phyloP scores from a whole-genome alignment of 2,888 invertebrate genomes.

The Chrysolina oricalcia region DNA sequence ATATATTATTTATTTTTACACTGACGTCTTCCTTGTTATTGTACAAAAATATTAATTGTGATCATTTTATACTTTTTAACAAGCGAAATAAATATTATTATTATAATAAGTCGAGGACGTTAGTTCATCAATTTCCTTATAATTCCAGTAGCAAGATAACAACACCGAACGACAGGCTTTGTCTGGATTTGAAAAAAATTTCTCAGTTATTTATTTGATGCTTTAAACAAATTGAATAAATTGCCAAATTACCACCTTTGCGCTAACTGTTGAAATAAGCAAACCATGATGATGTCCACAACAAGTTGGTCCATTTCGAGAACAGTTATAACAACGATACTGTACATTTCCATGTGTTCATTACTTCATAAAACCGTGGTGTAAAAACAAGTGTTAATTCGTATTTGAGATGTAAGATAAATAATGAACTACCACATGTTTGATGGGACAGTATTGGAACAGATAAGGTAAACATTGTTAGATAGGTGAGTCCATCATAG shows the following conservation, averaged over 20 bases:
- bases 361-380: not conserved
- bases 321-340: conserved; percentile 27
- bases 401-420: conserved; percentile 12
- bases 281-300: not conserved
- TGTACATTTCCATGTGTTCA: conserved; percentile 24
- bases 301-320: not conserved
- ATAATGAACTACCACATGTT: not conserved
- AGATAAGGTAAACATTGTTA: conserved; percentile 1
- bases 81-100: too few species aligned
- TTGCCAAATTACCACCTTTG: conserved; percentile 1
- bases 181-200: not conserved
- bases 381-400: conserved; percentile 18
- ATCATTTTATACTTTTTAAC: too few species aligned
- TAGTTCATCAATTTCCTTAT: too few species aligned
- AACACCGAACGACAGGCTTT: too few species aligned
- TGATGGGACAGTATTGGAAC: not conserved
- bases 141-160: too few species aligned
- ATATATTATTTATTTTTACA: too few species aligned
- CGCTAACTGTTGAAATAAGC: conserved; percentile 19
- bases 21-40: too few species aligned
- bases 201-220: not conserved
- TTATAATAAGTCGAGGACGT: too few species aligned
- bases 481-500: not conserved
- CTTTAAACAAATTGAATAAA: not conserved
- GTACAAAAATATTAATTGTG: too few species aligned